Conservation (phyloP, 2,797 vertebrate species). For the Neopelma chrysocephalum region DNA sequence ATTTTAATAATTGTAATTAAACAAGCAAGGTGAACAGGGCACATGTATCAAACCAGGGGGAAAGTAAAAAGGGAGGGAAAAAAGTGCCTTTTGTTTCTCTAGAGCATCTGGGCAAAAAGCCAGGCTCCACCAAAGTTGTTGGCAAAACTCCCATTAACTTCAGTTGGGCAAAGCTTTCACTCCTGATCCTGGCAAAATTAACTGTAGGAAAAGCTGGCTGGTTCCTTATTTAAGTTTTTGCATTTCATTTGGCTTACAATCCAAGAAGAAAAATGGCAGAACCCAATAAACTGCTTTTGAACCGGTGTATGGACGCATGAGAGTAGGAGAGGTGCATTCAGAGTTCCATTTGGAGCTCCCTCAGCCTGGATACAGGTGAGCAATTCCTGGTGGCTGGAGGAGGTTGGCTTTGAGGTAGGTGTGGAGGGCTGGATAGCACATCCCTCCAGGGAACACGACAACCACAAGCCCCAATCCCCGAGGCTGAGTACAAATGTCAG, state of each 20-base stretch:
- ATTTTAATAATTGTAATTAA: not conserved
- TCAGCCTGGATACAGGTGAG: rapidly evolving
- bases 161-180: not conserved
- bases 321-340: not conserved
- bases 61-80: no score
- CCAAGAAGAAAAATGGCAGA: not conserved
- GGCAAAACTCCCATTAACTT: not conserved
- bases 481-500: not conserved
- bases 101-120: not conserved
- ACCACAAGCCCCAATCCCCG: not conserved
- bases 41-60: not conserved
- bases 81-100: not conserved
- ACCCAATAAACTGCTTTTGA: not conserved
- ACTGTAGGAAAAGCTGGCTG: not conserved
- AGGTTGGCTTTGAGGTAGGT: not conserved
- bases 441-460: not conserved
- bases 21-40: not conserved
- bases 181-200: not conserved
- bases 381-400: not conserved
- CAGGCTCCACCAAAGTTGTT: not conserved
- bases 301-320: not conserved
- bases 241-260: not conserved
- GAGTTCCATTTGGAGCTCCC: not conserved
- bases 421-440: not conserved
- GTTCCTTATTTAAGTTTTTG: not conserved